Evolutionary conservation across 1,140 invertebrate genomes (phyloP).

Genomic region (Sycophaga agraensis): DNA sequence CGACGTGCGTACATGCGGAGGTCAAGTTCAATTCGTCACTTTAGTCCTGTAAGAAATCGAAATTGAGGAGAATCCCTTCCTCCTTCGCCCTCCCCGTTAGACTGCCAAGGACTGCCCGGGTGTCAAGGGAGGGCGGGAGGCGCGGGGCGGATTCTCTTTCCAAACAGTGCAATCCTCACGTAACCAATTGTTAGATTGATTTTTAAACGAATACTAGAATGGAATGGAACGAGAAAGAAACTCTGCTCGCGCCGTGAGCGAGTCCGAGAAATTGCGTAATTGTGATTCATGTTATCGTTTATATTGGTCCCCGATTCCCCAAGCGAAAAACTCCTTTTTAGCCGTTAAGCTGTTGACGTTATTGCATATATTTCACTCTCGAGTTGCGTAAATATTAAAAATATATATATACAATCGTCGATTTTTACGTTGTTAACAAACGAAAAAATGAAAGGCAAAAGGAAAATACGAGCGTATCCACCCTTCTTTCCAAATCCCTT

Average conservation of each 20-base stretch:
- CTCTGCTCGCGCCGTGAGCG: slow-evolving; percentile 32
- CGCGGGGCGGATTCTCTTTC: slow-evolving; percentile 39
- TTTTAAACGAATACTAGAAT: slow-evolving; percentile 45
- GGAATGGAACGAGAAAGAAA: slow-evolving; percentile 19
- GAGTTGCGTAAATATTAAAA: slow-evolving; percentile 35
- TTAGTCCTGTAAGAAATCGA: slow-evolving; percentile 33
- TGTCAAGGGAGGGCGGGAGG: slow-evolving; percentile 24
- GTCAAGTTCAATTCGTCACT: no score
- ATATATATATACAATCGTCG: slow-evolving; percentile 36
- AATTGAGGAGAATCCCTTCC: slow-evolving; percentile 41
- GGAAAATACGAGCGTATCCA: slow-evolving; percentile 30
- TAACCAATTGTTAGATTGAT: slow-evolving; percentile 54
- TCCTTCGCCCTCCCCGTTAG: slow-evolving; percentile 36
- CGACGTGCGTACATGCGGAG: no score
- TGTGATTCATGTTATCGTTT: slow-evolving; percentile 58
- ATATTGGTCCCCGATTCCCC: slow-evolving; percentile 50
- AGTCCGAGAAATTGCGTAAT: slow-evolving; percentile 48
- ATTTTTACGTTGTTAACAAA: slow-evolving; percentile 42
- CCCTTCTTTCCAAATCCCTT: slow-evolving; percentile 37
- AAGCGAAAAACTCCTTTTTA: slow-evolving; percentile 40
- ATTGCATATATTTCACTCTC: slow-evolving; percentile 49
- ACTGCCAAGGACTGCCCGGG: slow-evolving; percentile 14
- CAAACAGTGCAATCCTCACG: slow-evolving; percentile 55
- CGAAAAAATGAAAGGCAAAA: slow-evolving; percentile 8
- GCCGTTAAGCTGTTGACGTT: slow-evolving; percentile 57